A percentile compares a stretch with the other conserved stretches of the same genome.
phyloP scores from a whole-genome alignment of 1,140 invertebrate species.

The Plodia interpunctella region DNA sequence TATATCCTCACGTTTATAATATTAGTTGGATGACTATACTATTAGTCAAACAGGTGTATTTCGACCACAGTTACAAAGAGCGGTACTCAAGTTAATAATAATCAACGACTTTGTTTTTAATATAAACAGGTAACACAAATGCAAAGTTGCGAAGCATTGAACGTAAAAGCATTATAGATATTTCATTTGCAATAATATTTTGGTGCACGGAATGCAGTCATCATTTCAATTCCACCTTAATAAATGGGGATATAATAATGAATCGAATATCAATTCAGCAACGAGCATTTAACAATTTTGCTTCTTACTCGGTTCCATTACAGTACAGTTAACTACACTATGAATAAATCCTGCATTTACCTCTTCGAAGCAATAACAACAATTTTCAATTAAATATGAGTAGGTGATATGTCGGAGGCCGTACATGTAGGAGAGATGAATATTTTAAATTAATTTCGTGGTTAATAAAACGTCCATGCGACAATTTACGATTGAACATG shows the following conservation, averaged over 20 bases:
- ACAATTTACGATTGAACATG: conserved; percentile 13
- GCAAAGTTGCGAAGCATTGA: neutral
- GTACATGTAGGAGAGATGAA: neutral
- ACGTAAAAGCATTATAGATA: neutral
- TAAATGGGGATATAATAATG: conserved; percentile 4
- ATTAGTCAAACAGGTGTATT: too few species aligned
- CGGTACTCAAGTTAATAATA: too few species aligned
- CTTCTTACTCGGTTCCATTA: neutral
- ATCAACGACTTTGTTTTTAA: too few species aligned
- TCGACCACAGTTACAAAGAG: too few species aligned
- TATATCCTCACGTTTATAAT: too few species aligned
- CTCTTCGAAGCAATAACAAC: too few species aligned
- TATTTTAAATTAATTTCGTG: neutral
- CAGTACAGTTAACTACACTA: neutral
- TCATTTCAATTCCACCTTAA: neutral
- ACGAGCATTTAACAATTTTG: neutral
- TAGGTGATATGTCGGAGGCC: too few species aligned
- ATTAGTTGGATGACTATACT: too few species aligned
- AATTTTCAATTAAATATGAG: too few species aligned
- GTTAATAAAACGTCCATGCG: conserved; percentile 13
- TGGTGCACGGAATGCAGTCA: neutral
- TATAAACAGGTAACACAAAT: neutral
- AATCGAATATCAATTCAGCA: neutral
- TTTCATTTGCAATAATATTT: neutral
- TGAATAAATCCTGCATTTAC: too few species aligned